These are phyloP conservation scores for Hypercompe scribonia DNA, from an alignment of 2,888 invertebrate genomes.

Conservation along the genomic window DNA sequence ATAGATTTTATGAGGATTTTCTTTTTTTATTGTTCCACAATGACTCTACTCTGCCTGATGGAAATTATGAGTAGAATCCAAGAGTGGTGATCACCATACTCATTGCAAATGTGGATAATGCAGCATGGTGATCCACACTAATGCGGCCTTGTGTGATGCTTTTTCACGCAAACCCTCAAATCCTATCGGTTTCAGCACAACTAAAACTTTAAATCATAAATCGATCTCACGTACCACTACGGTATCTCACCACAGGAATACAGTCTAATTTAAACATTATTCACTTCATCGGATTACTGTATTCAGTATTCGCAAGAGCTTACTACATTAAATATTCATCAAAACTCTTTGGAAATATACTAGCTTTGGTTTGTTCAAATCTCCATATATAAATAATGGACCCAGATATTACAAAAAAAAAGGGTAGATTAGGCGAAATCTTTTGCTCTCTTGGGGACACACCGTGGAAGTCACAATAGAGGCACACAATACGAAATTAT, in stretches of 20 bases:
- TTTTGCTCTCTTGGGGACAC: not conserved
- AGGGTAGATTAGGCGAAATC: not conserved
- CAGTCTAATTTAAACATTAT: not conserved
- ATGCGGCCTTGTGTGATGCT: no score
- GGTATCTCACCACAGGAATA: not conserved
- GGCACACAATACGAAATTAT: not conserved
- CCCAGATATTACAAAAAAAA: not conserved
- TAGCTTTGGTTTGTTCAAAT: not conserved
- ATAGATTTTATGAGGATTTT: no score
- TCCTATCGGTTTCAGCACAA: no score
- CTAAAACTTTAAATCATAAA: not conserved
- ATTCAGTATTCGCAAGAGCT: conserved; percentile 8
- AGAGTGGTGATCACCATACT: no score
- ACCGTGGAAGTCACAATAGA: not conserved
- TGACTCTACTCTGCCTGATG: no score
- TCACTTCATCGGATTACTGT: not conserved
- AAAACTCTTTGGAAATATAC: not conserved
- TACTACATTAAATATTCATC: conserved; percentile 13
- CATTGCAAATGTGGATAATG: no score
- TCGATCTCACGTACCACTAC: not conserved
- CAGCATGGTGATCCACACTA: no score
- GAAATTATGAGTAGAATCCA: no score
- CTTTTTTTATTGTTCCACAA: no score
- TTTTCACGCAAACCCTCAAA: no score
- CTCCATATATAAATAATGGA: not conserved